Percentiles rank a stretch among this genome's conserved stretches.
phyloP scores from a whole-genome alignment of 2,797 vertebrate genomes.

The Choloepus didactylus region DNA sequence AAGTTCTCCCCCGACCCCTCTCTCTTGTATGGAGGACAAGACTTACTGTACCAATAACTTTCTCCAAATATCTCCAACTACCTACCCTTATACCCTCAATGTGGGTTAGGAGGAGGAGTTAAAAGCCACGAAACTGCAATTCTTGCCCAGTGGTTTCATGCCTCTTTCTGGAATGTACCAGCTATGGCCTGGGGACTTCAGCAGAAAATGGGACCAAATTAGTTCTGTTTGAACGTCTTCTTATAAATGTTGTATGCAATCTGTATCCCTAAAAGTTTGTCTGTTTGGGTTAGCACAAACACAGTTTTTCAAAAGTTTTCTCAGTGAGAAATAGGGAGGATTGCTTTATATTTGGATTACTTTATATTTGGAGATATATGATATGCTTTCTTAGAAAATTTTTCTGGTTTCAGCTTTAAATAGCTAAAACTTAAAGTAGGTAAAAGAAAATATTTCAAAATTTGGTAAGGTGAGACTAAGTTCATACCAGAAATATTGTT shows the following conservation, averaged over 20 bases:
- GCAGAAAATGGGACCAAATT: not conserved
- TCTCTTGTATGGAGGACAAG: not conserved
- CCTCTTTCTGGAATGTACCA: not conserved
- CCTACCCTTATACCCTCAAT: not conserved
- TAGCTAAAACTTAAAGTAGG: slow-evolving; percentile 8
- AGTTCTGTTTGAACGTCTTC: not conserved
- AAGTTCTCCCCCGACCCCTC: not conserved
- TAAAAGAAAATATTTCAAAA: slow-evolving; percentile 18
- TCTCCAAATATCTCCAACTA: not conserved
- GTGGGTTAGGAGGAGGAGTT: not conserved
- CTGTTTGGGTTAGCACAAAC: not conserved
- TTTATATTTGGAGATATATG: not conserved
- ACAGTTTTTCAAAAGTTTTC: not conserved
- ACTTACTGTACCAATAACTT: not conserved
- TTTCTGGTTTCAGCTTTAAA: slow-evolving; percentile 22
- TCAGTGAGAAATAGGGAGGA: not conserved
- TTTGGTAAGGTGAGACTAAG: not conserved
- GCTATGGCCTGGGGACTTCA: not conserved
- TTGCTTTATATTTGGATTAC: slow-evolving; percentile 1
- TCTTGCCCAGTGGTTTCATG: not conserved
- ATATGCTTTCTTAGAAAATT: not conserved
- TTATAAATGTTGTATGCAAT: not conserved
- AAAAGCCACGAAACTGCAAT: not conserved
- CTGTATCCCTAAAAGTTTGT: not conserved
- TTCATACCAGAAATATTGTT: not conserved